Conservation (phyloP, 2,113 vertebrate genomes). For the Anseranas semipalmata region DNA sequence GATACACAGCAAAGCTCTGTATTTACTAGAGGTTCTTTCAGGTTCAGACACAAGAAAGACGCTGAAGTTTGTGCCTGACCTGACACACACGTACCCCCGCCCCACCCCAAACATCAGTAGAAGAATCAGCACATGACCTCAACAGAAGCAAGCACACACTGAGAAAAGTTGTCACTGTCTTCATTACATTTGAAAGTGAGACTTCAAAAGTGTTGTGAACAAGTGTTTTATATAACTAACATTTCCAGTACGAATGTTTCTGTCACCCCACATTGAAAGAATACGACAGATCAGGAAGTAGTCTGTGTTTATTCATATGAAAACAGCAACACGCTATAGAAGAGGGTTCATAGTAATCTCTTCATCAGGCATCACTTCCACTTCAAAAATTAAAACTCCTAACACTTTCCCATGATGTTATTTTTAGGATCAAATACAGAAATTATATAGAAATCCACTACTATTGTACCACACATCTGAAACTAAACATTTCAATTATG, state of each 20-base stretch:
- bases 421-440: neutral
- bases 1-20: neutral
- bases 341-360: neutral
- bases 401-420: neutral
- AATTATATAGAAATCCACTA: neutral
- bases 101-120: neutral
- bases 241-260: neutral
- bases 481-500: neutral
- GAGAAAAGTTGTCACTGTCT: neutral
- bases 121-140: neutral
- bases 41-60: neutral
- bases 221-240: neutral
- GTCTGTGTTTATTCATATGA: conserved; percentile 47
- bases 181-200: neutral
- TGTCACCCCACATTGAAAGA: neutral
- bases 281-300: conserved; percentile 41
- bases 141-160: neutral
- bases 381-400: neutral
- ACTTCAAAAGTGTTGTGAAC: neutral
- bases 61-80: neutral
- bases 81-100: neutral
- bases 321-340: conserved; percentile 26
- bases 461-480: rapidly evolving
- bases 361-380: neutral
- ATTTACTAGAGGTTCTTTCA: neutral